phyloP scores from a whole-genome alignment of 2,888 invertebrate genomes.

The Watsonalla cultraria region DNA sequence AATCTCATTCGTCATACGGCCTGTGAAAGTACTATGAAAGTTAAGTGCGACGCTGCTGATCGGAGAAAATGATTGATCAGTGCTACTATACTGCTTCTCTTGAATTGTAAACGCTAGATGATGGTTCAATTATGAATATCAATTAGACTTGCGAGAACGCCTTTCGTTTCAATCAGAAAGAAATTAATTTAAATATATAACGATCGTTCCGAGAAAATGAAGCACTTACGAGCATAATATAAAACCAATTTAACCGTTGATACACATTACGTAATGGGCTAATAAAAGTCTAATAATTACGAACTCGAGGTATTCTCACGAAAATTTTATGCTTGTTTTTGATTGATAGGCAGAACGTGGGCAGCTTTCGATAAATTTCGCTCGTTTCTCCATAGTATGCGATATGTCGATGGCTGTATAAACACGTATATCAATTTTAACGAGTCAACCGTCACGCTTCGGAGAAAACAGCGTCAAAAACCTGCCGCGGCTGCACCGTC shows the following conservation, averaged over 20 bases:
- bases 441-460: slow-evolving; percentile 33
- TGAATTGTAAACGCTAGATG: slow-evolving; percentile 23
- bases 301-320: slow-evolving; percentile 30
- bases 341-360: slow-evolving; percentile 30
- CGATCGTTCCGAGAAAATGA: slow-evolving; percentile 8
- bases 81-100: slow-evolving; percentile 33
- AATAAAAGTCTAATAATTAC: slow-evolving; percentile 22
- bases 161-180: slow-evolving; percentile 31
- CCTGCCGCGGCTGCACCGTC: slow-evolving; percentile 26
- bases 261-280: slow-evolving; percentile 26
- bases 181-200: slow-evolving; percentile 24
- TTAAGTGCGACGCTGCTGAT: slow-evolving; percentile 25
- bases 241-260: slow-evolving; percentile 12
- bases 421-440: slow-evolving; percentile 36
- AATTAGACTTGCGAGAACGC: slow-evolving; percentile 24
- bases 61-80: slow-evolving; percentile 49
- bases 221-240: background rate
- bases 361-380: slow-evolving; percentile 38
- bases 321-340: slow-evolving; percentile 32
- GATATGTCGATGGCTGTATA: slow-evolving; percentile 21
- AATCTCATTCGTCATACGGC: slow-evolving; percentile 38
- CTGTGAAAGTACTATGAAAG: slow-evolving; percentile 50
- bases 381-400: slow-evolving; percentile 22
- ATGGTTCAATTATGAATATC: slow-evolving; percentile 36
- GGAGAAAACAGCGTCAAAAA: slow-evolving; percentile 31